Conservation (phyloP, 2,888 invertebrate genomes). For the Pammene aurita region DNA sequence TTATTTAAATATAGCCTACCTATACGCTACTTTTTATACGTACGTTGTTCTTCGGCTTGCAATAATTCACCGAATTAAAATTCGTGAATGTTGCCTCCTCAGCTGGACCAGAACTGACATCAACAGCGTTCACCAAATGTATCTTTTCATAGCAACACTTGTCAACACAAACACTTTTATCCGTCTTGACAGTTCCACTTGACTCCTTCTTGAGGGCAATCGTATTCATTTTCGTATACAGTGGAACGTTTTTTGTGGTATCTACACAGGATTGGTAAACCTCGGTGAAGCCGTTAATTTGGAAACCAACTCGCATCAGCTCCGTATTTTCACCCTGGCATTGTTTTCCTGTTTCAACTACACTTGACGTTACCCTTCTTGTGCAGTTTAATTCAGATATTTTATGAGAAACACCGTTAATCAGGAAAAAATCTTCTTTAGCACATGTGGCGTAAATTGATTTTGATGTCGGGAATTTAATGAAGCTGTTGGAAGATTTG, state of each 20-base stretch:
- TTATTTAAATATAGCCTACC: too few species aligned
- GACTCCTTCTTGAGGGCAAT: slow-evolving; percentile 1
- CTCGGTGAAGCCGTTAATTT: slow-evolving; percentile 17
- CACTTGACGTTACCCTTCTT: not conserved
- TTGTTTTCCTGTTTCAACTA: not conserved
- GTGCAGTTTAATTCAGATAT: slow-evolving; percentile 28
- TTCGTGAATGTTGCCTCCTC: slow-evolving; percentile 49
- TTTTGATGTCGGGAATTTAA: slow-evolving; percentile 11
- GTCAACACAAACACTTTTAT: slow-evolving; percentile 49
- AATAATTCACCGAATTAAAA: slow-evolving; percentile 47
- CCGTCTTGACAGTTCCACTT: slow-evolving; percentile 28
- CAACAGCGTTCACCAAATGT: slow-evolving; percentile 46
- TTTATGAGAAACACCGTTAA: slow-evolving; percentile 14
- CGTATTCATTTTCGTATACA: slow-evolving; percentile 30
- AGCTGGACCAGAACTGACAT: slow-evolving; percentile 46
- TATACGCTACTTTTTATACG: not conserved
- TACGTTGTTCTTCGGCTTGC: slow-evolving; percentile 20
- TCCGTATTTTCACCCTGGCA: slow-evolving; percentile 23
- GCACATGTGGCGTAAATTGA: slow-evolving; percentile 24
- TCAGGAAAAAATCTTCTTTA: slow-evolving; percentile 22
- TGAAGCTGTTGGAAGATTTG: slow-evolving; percentile 10
- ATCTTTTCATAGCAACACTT: slow-evolving; percentile 46
- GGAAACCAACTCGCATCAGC: slow-evolving; percentile 19
- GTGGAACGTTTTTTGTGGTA: slow-evolving; percentile 10
- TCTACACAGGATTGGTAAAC: slow-evolving; percentile 34